Evolutionary conservation across 2,113 vertebrate species (phyloP).

Genomic region (Colius striatus): DNA sequence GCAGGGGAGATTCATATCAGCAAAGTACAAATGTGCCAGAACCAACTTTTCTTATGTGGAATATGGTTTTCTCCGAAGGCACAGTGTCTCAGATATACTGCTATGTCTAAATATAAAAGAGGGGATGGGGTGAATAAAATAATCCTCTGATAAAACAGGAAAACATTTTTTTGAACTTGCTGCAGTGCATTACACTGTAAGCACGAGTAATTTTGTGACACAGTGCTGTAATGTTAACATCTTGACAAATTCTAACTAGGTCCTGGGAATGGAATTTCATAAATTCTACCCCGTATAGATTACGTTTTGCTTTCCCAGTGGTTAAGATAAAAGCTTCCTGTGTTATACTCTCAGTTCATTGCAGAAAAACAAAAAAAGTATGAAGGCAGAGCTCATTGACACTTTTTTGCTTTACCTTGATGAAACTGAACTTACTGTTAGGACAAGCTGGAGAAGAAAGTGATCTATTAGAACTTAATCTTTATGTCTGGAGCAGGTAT

Average conservation of each 20-base stretch:
- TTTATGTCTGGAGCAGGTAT: not conserved
- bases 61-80: not conserved
- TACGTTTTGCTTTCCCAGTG: not conserved
- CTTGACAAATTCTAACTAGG: not conserved
- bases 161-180: not conserved
- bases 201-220: not conserved
- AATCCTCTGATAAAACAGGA: not conserved
- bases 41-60: not conserved
- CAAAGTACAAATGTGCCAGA: not conserved
- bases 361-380: not conserved
- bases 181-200: not conserved
- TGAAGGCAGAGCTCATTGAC: not conserved
- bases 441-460: not conserved
- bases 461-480: not conserved
- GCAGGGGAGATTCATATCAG: not conserved
- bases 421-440: not conserved
- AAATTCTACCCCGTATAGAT: not conserved
- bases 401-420: not conserved
- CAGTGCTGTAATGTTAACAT: not conserved
- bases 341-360: not conserved
- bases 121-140: not conserved
- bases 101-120: not conserved
- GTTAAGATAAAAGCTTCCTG: not conserved
- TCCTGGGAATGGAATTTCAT: not conserved
- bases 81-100: not conserved